These are phyloP conservation scores for Leuciscus idus DNA, from an alignment of 2,113 vertebrate genomes.

Conservation along the genomic window DNA sequence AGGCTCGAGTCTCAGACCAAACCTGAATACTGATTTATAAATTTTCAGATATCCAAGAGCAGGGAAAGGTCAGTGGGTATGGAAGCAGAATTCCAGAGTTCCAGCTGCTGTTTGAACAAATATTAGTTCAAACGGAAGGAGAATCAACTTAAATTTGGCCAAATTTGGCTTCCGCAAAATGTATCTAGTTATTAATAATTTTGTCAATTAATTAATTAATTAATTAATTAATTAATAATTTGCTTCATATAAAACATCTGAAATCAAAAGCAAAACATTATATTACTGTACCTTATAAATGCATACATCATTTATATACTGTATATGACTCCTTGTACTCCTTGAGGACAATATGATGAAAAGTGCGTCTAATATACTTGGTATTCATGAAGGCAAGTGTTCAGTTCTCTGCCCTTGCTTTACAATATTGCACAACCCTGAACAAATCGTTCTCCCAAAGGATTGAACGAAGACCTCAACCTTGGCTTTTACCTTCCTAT, in stretches of 20 bases:
- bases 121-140: not conserved
- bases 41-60: not conserved
- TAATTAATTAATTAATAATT: not conserved
- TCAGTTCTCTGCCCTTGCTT: constrained; percentile 29
- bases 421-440: constrained; percentile 9
- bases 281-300: not conserved
- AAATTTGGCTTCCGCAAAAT: not conserved
- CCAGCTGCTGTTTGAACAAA: not conserved
- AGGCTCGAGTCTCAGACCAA: not conserved
- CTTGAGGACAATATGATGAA: not conserved
- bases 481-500: constrained; percentile 33
- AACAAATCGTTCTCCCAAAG: constrained; percentile 19
- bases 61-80: constrained; percentile 10
- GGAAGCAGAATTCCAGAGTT: not conserved
- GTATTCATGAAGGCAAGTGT: constrained; percentile 37
- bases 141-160: not conserved
- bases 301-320: not conserved
- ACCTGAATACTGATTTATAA: constrained; percentile 21
- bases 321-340: not conserved
- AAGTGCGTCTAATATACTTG: not conserved
- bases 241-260: too few relatives aligned
- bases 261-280: not conserved
- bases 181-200: not conserved
- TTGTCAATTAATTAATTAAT: not conserved
- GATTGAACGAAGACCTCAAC: constrained; percentile 44